Evolutionary conservation across 2,888 invertebrate species (phyloP).

Genomic region (Caenorhabditis macrosperma): DNA sequence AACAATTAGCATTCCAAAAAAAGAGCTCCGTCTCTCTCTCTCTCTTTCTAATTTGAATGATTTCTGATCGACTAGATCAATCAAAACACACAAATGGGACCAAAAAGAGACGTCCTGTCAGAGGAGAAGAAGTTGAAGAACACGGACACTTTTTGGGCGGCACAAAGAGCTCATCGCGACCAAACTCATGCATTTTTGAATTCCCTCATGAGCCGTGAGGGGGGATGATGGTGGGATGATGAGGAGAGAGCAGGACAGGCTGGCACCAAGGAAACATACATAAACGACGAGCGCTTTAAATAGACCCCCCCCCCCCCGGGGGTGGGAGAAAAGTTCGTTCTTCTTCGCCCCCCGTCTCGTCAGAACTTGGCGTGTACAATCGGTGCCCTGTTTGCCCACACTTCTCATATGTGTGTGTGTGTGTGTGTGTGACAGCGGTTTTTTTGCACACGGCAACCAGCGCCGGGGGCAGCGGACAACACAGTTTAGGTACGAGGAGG

Average conservation of each 20-base stretch:
- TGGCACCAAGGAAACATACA: constrained; percentile 1
- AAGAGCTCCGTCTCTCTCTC: neutral
- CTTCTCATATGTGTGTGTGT: no score
- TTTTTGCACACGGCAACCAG: neutral
- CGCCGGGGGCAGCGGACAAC: neutral
- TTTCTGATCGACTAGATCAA: neutral
- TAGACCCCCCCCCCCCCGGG: no score
- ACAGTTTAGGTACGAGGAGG: neutral
- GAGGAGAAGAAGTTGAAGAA: neutral
- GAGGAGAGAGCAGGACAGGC: no score
- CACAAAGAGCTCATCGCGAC: no score
- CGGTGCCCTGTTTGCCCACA: neutral
- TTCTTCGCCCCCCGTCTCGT: no score
- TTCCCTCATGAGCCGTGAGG: no score
- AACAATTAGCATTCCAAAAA: constrained; percentile 7
- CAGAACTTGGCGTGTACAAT: neutral
- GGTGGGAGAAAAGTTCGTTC: neutral
- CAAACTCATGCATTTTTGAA: neutral
- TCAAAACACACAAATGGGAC: constrained; percentile 18
- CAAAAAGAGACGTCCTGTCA: neutral
- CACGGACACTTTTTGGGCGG: no score
- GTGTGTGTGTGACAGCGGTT: constrained; percentile 3
- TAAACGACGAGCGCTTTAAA: constrained; percentile 1
- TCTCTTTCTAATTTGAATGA: constrained; percentile 1
- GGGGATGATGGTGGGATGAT: no score